These are phyloP conservation scores for Callipepla squamata DNA, from an alignment of 2,113 vertebrate species.

Conservation along the genomic window DNA sequence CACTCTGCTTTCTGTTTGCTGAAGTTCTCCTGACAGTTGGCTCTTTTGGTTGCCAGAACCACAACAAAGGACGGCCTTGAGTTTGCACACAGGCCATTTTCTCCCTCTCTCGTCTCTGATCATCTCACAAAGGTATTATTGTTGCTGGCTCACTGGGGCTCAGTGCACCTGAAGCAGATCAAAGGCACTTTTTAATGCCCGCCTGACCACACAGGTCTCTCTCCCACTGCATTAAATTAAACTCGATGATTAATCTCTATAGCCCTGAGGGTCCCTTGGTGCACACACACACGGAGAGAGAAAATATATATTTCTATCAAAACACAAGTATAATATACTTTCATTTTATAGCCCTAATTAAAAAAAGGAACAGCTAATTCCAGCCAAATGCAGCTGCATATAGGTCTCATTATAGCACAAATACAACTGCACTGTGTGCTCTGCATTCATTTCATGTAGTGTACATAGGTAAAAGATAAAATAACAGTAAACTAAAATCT, in stretches of 20 bases:
- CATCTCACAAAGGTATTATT: conserved; percentile 83
- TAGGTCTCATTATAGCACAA: conserved; percentile 66
- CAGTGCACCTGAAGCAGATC: conserved; percentile 81
- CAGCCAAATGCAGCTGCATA: conserved; percentile 78
- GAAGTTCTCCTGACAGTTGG: conserved; percentile 78
- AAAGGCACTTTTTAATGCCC: conserved; percentile 75
- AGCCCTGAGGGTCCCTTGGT: conserved; percentile 74
- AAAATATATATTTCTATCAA: conserved; percentile 75
- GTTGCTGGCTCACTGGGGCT: conserved; percentile 70
- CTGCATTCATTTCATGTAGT: background rate
- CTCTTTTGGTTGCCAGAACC: conserved; percentile 78
- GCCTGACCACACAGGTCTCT: conserved; percentile 79
- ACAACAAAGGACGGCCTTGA: conserved; percentile 81
- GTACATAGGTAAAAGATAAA: conserved; percentile 32
- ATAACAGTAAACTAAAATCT: conserved; percentile 11
- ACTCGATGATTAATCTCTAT: conserved; percentile 78
- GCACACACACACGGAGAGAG: conserved; percentile 59
- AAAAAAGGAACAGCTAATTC: conserved; percentile 78
- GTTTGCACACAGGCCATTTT: conserved; percentile 74
- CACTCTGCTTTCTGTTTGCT: conserved; percentile 75
- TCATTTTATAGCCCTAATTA: conserved; percentile 77
- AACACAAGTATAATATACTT: conserved; percentile 75
- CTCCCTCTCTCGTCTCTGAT: conserved; percentile 65
- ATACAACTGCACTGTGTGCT: conserved; percentile 63
- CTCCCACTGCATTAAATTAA: conserved; percentile 79